These are phyloP conservation scores for Pherbina coryleti DNA, from an alignment of 2,888 invertebrate species.

Conservation along the genomic window DNA sequence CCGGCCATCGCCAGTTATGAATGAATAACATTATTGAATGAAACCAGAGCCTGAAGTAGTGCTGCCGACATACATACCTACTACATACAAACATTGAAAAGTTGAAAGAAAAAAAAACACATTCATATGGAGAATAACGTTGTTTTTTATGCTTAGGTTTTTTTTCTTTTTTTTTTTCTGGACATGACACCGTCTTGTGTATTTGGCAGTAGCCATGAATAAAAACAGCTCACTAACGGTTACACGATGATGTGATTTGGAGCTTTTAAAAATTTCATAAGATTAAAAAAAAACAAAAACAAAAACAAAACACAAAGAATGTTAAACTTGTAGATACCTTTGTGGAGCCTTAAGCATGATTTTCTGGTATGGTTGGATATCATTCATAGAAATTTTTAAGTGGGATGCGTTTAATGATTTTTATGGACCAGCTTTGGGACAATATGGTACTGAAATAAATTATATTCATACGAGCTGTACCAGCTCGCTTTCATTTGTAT, in stretches of 20 bases:
- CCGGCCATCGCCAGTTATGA: conserved; percentile 2
- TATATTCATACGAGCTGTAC: too few relatives aligned
- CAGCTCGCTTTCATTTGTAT: too few relatives aligned
- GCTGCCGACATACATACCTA: background rate
- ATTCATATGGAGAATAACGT: background rate
- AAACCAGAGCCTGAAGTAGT: background rate
- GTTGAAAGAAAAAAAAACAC: background rate
- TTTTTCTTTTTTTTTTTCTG: background rate
- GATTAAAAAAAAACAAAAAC: background rate
- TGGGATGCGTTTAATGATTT: background rate
- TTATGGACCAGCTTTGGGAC: too few relatives aligned
- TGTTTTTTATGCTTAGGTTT: background rate
- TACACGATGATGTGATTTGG: background rate
- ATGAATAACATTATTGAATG: conserved; percentile 19
- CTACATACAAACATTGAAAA: background rate
- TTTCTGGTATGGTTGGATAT: background rate
- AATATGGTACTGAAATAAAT: too few relatives aligned
- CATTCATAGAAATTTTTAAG: background rate
- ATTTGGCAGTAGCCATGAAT: background rate
- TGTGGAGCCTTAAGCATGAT: too few relatives aligned
- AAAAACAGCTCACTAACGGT: background rate
- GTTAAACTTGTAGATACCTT: too few relatives aligned
- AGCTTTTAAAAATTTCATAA: background rate
- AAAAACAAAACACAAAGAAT: background rate
- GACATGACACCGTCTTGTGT: background rate